phyloP scores from a whole-genome alignment of 2,888 invertebrate genomes.

The Spisula subtruncata region DNA sequence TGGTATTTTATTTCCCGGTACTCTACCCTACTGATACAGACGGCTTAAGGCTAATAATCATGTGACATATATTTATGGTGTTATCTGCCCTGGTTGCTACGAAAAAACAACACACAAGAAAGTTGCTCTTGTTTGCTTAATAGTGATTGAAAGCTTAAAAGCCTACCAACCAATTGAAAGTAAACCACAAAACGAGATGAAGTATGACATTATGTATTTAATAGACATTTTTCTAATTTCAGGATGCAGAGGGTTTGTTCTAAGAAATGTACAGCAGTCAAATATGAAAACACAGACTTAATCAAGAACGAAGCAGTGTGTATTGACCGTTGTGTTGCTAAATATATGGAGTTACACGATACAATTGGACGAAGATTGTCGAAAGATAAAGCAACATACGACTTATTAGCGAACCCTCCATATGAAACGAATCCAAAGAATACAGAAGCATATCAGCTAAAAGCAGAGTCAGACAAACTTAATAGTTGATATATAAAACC shows the following conservation, averaged over 20 bases:
- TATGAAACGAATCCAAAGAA: conserved; percentile 33
- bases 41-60: no score
- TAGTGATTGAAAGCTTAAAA: no score
- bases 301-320: conserved; percentile 66
- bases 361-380: conserved; percentile 57
- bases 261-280: conserved; percentile 52
- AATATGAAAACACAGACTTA: conserved; percentile 50
- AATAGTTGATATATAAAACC: background rate
- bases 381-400: conserved; percentile 62
- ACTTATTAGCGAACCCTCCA: conserved; percentile 46
- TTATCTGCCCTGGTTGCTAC: no score
- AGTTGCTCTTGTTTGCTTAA: no score
- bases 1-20: no score
- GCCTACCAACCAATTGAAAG: no score
- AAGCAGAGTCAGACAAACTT: background rate
- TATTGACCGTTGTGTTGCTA: conserved; percentile 67
- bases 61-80: no score
- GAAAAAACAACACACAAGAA: no score
- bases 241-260: conserved; percentile 60
- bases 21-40: no score
- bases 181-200: background rate
- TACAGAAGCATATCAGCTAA: conserved; percentile 33
- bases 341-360: conserved; percentile 67
- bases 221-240: background rate
- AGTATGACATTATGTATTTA: background rate